phyloP scores from a whole-genome alignment of 1,140 invertebrate genomes.

The Probaryconus sp. region DNA sequence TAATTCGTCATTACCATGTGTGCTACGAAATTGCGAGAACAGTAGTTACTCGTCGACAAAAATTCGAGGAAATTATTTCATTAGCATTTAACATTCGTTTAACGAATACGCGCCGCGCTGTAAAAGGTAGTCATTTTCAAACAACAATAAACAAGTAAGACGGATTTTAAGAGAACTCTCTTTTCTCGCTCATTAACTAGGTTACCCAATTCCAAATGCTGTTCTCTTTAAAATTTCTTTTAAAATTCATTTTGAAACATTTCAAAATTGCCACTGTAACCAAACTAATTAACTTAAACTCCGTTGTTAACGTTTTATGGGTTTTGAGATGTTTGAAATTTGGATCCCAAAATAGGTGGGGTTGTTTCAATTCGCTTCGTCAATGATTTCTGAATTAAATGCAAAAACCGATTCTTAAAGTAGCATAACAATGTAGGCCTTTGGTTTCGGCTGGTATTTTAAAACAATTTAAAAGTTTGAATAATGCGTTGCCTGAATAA shows the following conservation, averaged over 20 bases:
- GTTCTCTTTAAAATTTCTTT: conserved; percentile 3
- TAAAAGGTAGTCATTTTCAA: conserved; percentile 18
- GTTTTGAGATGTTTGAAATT: no score
- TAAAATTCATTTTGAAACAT: no score
- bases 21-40: conserved; percentile 30
- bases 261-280: conserved; percentile 3
- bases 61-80: conserved; percentile 41
- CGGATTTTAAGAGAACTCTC: conserved; percentile 20
- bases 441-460: no score
- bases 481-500: no score
- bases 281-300: conserved; percentile 1
- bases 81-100: conserved; percentile 45
- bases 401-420: no score
- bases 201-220: conserved; percentile 14
- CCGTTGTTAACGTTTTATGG: no score
- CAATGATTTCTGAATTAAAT: no score
- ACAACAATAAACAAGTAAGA: conserved; percentile 23
- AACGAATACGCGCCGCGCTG: conserved; percentile 29
- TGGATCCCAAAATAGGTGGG: no score
- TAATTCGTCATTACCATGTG: conserved; percentile 35
- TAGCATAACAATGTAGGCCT: no score
- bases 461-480: no score
- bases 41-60: conserved; percentile 15
- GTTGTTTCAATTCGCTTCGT: no score
- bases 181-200: conserved; percentile 32